phyloP scores from a whole-genome alignment of 2,797 vertebrate species.

The Clamator glandarius region DNA sequence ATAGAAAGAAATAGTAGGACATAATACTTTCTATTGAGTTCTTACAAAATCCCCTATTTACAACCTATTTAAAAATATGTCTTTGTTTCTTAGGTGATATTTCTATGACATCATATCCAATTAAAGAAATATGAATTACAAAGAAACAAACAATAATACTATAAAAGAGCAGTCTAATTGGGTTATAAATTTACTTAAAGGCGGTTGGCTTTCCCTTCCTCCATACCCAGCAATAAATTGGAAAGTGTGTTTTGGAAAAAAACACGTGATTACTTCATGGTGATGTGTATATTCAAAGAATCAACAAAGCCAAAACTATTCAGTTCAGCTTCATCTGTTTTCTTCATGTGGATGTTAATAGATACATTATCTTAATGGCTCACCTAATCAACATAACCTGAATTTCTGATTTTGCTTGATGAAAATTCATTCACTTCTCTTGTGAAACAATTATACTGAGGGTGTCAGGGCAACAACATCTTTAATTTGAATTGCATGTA shows the following conservation, averaged over 20 bases:
- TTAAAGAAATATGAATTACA: constrained; percentile 19
- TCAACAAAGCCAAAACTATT: not conserved
- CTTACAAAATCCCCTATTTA: not conserved
- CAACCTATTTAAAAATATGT: not conserved
- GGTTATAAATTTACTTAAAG: constrained; percentile 29
- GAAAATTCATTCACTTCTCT: not conserved
- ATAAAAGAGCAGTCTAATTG: not conserved
- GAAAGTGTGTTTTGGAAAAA: not conserved
- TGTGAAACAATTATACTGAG: not conserved
- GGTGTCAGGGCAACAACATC: not conserved
- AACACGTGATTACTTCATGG: not conserved
- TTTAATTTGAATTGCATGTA: not conserved
- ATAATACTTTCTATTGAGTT: not conserved
- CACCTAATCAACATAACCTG: not conserved
- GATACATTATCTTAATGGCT: constrained; percentile 14
- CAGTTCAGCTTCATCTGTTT: not conserved
- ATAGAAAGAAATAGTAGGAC: not conserved
- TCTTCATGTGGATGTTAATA: constrained; percentile 16
- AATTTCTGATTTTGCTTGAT: constrained; percentile 35
- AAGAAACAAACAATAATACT: not conserved
- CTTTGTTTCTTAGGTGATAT: not conserved
- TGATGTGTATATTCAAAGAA: not conserved
- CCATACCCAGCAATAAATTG: not conserved
- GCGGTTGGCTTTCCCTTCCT: not conserved
- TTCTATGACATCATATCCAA: not conserved